These are phyloP conservation scores for Hemicrepidius hirtus DNA, from an alignment of 2,888 invertebrate genomes.

Conservation along the genomic window DNA sequence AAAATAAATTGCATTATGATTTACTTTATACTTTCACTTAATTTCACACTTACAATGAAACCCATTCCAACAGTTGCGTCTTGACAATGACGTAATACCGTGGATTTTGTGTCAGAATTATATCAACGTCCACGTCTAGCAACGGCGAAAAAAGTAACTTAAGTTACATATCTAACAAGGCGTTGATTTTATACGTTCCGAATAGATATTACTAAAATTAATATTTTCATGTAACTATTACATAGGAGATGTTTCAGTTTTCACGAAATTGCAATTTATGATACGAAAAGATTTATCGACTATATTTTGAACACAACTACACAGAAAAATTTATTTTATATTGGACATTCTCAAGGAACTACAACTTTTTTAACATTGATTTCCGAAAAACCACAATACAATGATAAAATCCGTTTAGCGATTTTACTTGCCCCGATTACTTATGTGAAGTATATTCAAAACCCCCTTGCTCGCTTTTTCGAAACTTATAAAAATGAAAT, in stretches of 20 bases:
- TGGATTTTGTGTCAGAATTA: too few relatives aligned
- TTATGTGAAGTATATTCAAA: background rate
- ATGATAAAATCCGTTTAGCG: constrained; percentile 76
- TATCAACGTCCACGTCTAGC: too few relatives aligned
- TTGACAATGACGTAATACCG: too few relatives aligned
- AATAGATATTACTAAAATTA: too few relatives aligned
- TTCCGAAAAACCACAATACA: constrained; percentile 76
- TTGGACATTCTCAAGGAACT: constrained; percentile 82
- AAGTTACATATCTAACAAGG: too few relatives aligned
- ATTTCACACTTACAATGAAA: too few relatives aligned
- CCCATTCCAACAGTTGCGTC: too few relatives aligned
- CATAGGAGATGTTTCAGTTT: constrained; percentile 80
- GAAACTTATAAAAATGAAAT: background rate
- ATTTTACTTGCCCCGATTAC: constrained; percentile 78
- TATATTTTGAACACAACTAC: constrained; percentile 76
- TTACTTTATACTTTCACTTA: too few relatives aligned
- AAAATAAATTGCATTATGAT: too few relatives aligned
- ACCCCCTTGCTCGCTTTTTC: background rate
- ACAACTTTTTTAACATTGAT: constrained; percentile 78
- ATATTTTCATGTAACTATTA: too few relatives aligned
- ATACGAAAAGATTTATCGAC: constrained; percentile 86
- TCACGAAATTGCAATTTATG: constrained; percentile 85
- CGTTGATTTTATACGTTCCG: too few relatives aligned
- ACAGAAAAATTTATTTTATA: constrained; percentile 77
- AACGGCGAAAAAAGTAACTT: too few relatives aligned